These are phyloP conservation scores for Rhinoptilus africanus DNA, from an alignment of 2,113 vertebrate species.

Conservation along the genomic window DNA sequence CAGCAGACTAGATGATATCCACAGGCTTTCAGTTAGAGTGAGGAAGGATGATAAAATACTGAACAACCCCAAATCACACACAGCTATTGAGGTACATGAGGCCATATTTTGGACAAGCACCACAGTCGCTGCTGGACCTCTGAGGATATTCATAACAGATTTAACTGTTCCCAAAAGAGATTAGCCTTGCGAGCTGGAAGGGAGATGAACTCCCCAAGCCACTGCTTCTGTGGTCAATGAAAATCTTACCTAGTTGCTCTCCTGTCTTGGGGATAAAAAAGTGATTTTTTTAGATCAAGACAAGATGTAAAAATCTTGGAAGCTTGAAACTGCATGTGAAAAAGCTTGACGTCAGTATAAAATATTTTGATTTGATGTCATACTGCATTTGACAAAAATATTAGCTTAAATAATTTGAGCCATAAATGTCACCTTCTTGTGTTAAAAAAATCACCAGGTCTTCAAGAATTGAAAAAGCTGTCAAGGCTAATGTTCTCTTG, in stretches of 20 bases:
- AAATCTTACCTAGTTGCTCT: not conserved
- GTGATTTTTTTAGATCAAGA: not conserved
- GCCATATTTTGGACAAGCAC: not conserved
- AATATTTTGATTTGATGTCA: not conserved
- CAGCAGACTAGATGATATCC: fast-evolving
- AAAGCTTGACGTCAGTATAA: not conserved
- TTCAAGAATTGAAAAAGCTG: not conserved
- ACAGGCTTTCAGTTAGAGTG: not conserved
- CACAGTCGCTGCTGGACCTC: not conserved
- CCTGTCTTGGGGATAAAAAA: not conserved
- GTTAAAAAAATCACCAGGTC: not conserved
- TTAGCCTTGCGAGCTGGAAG: not conserved
- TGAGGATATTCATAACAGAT: not conserved
- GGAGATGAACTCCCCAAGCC: not conserved
- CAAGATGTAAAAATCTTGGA: not conserved
- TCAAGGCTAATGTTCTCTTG: not conserved
- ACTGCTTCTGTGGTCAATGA: not conserved
- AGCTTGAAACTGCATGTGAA: not conserved
- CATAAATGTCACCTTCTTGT: not conserved
- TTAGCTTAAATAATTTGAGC: not conserved
- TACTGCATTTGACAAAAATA: not conserved
- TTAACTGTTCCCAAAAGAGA: not conserved
- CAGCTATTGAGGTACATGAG: not conserved
- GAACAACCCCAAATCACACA: not conserved
- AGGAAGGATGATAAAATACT: not conserved